Conservation (phyloP, 37 sponge, comb jelly and placozoan species). For the Eunapius fragilis region DNA sequence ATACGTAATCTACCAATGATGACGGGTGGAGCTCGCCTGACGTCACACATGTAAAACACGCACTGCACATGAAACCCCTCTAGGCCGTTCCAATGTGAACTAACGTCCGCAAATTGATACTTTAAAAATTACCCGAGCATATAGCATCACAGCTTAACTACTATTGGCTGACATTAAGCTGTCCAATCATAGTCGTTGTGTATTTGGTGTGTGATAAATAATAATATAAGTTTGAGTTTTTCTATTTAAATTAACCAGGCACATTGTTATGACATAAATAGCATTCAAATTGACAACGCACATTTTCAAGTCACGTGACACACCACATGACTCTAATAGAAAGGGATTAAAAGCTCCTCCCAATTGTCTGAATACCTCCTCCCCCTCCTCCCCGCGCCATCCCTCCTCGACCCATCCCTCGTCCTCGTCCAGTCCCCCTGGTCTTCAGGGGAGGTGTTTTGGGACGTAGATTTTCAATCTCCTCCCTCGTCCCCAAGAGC, state of each 20-base stretch:
- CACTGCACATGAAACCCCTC: too few species aligned
- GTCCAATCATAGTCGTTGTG: too few species aligned
- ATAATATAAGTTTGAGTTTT: too few species aligned
- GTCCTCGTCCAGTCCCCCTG: constrained; percentile 54
- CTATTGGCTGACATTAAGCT: too few species aligned
- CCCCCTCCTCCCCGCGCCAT: constrained; percentile 14
- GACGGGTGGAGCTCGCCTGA: neutral
- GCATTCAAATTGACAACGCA: neutral
- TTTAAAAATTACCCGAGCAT: too few species aligned
- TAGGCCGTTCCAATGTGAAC: too few species aligned
- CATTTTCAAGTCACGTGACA: neutral
- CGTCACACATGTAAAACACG: too few species aligned
- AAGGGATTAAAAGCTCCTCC: neutral
- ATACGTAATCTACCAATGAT: neutral
- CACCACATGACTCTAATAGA: too few species aligned
- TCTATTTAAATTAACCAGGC: too few species aligned
- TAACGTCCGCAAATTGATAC: too few species aligned
- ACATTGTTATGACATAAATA: neutral
- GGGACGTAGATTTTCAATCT: constrained; percentile 90
- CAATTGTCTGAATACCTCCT: neutral
- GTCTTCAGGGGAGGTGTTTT: constrained; percentile 90
- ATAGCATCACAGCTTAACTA: too few species aligned
- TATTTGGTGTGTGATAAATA: too few species aligned
- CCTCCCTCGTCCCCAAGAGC: constrained; percentile 63
- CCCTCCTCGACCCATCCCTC: constrained; percentile 33